Conservation (phyloP, 2,888 invertebrate genomes). For the Petrophora chlorosata region DNA sequence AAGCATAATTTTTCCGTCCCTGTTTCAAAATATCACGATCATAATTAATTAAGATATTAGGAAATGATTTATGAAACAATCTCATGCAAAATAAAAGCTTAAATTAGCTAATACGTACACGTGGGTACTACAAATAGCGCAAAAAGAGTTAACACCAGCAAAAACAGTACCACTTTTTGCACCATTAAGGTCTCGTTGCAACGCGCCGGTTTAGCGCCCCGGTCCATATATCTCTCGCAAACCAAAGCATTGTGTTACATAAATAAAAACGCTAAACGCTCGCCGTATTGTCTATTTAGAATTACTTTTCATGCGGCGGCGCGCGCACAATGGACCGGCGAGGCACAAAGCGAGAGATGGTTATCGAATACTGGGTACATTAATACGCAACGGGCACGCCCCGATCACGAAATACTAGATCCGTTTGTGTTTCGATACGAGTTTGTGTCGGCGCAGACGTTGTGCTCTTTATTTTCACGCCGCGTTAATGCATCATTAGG, state of each 20-base stretch:
- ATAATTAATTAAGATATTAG: too few species aligned
- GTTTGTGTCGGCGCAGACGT: conserved; percentile 37
- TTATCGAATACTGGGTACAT: conserved; percentile 67
- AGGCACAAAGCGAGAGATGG: conserved; percentile 73
- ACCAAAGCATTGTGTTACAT: conserved; percentile 73
- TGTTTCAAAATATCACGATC: neutral
- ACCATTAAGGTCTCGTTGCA: conserved; percentile 30
- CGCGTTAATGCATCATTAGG: conserved; percentile 48
- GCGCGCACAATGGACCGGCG: conserved; percentile 76
- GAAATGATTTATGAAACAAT: too few species aligned
- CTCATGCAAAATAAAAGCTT: neutral
- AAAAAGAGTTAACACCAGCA: conserved; percentile 13
- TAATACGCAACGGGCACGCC: conserved; percentile 79
- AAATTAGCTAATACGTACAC: conserved; percentile 1
- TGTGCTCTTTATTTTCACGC: conserved; percentile 62
- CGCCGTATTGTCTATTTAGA: conserved; percentile 80
- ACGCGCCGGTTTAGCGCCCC: conserved; percentile 46
- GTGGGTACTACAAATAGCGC: neutral
- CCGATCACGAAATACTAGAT: conserved; percentile 78
- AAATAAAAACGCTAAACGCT: conserved; percentile 79
- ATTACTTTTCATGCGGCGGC: conserved; percentile 76
- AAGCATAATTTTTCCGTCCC: too few species aligned
- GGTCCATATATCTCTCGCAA: conserved; percentile 66
- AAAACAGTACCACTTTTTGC: conserved; percentile 23
- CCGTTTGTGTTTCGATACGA: conserved; percentile 65